Base-by-base conservation (phyloP, 2,113 vertebrate genomes). In the Sula dactylatra region DNA sequence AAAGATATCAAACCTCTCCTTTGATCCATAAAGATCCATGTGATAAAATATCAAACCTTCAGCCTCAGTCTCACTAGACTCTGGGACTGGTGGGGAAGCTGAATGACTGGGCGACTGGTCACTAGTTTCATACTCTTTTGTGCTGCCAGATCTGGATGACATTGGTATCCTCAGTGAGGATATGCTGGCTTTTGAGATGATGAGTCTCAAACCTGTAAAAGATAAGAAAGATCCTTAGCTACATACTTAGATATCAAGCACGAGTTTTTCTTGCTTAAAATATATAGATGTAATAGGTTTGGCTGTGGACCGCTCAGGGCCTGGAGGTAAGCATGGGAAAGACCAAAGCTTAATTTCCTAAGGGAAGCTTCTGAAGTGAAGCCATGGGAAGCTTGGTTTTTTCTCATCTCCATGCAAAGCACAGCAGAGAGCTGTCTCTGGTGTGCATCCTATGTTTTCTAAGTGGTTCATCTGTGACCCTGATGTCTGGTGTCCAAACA, bases 21-120 rank as follows among this genome's bases (percentile, higher is more conserved):
- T 97, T 69, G 98, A 97, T 86, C 99, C 99, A 73, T 97, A 98
- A 85, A 98, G 97, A 82, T 99, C 99, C 98, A 98, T 98, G 44
- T 98, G 96, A 84, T 98, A 98, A 73, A 97, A 98, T 59, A 83
- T 90, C 70, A 98, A 91, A 36, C 97, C 96, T 90, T 82, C 93
- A 31, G 58, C 56, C 65, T 94, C 61, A n/a, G 62, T 64, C 31
- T 91, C 94, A 87, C 84, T 93, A 31, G 87, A 16, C 15, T 94
- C 31, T 17, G 93, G 89, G 61, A 40, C 74, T 47, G 86, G 86
- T 42, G 55, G 34, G 44, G 92, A 81, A 65, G 73, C 79, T 64
- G 82, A 82, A 61, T 1, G n/a, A 36, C 19, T 5, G 0, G 0
- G 49, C 3, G 10, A 21, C 49, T 81, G 91, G 64, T 59, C 20